Evolutionary conservation across 2,888 invertebrate genomes (phyloP), one percentile per base, ranked within the genome.

Genomic region (Eilema griseolum): DNA sequence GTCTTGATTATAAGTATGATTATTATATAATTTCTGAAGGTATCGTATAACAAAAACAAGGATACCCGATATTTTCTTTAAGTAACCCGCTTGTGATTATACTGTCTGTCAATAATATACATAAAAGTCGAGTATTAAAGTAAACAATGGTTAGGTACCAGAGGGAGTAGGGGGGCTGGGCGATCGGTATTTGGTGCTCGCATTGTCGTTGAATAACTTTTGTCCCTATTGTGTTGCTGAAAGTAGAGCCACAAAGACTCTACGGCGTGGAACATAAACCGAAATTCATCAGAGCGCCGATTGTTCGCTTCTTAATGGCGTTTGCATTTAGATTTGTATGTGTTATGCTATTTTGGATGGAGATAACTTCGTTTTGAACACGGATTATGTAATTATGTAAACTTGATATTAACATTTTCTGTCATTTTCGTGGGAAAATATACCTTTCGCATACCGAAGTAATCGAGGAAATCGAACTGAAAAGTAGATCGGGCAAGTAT

Each of bases 171-270:
- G 87, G 83, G 82, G 85, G 88, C 90, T 90, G 91, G 91, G 89
- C 94, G 95, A 95, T 95, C 95, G 95, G 95, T 95, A 95, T 95
- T 95, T 94, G 95, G 95, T 93, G 94, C 92, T 93, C 94, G 95
- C 93, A 95, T 95, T 95, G 95, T 95, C 93, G 94, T 93, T 92
- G 94, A 94, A 94, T 95, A 95, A 95, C 95, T 95, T 95, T 95
- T 95, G 95, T 95, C 94, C 95, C 95, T 93, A 95, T 95, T 95
- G 95, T 95, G 93, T 93, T 82, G 92, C 91, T 91, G 93, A 93
- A 95, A 95, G 93, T 92, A 93, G 90, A 93, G 91, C 93, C 94
- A 94, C 95, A 94, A 95, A 95, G 95, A 94, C 92, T 92, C 89
- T 84, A 86, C 90, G 88, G 90, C 88, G 92, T 88, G 90, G 93